phyloP scores from a whole-genome alignment of 2,797 vertebrate genomes.

The Fistularia commersonii region DNA sequence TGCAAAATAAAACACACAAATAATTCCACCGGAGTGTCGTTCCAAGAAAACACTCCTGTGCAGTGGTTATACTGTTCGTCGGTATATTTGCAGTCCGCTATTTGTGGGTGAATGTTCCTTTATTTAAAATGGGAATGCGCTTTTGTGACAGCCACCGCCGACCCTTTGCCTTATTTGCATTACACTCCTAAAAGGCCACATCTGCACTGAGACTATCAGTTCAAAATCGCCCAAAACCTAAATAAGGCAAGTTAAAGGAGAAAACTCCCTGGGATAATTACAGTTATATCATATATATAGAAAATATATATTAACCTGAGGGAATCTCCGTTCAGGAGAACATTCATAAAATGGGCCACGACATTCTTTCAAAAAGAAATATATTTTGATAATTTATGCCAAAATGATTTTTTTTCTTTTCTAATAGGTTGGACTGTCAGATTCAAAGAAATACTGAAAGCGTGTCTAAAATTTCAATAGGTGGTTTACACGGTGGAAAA shows the following conservation, averaged over 20 bases:
- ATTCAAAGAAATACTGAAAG: no score
- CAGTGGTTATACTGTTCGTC: slow-evolving; percentile 20
- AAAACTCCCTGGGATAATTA: slow-evolving; percentile 28
- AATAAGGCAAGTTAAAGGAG: slow-evolving; percentile 66
- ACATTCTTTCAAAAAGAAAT: slow-evolving; percentile 8
- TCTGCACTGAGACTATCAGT: slow-evolving; percentile 16
- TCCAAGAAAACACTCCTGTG: slow-evolving; percentile 8
- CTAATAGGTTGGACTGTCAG: no score
- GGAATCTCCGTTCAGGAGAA: slow-evolving; percentile 54
- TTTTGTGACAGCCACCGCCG: not conserved
- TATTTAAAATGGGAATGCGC: no score
- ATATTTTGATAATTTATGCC: not conserved
- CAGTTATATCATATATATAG: slow-evolving; percentile 22
- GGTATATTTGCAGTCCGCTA: no score
- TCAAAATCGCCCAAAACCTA: slow-evolving; percentile 32
- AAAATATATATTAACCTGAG: slow-evolving; percentile 60
- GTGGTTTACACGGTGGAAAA: no score
- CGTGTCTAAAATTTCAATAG: no score
- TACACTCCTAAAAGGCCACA: slow-evolving; percentile 47
- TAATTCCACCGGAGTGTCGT: slow-evolving; percentile 11
- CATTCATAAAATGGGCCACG: slow-evolving; percentile 44
- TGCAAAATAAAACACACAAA: slow-evolving; percentile 20
- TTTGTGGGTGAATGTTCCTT: no score
- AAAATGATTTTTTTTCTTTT: not conserved
- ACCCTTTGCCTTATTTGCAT: no score